Base-by-base conservation (phyloP, 2,113 vertebrate genomes). In the Campylorhamphus procurvoides region DNA sequence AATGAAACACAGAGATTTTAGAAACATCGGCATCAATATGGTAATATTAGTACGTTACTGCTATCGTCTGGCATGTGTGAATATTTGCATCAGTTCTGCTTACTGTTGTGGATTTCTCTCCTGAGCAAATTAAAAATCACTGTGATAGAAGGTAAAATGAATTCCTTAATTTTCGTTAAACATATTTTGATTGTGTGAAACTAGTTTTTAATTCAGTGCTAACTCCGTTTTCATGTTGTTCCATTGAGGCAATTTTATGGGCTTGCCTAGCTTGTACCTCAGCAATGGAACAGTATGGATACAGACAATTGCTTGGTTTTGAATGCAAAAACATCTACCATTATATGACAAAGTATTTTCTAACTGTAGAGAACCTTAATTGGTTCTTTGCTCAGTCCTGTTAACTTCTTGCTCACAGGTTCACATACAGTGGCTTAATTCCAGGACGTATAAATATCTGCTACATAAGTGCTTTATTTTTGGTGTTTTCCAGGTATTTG, bases 1-100 rank as follows among this genome's bases (percentile, higher is more conserved):
- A 63, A 40, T 35, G 9, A 72, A 89, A 44, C 47, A 40, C 0
- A 4, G 73, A 67, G 18, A 59, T 52, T 47, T 27, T 17, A 78
- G 49, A 44, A 90, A 66, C 7, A 63, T 69, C 18, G 20, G 4
- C 5, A 44, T 50, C 24, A 35, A 24, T 79, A 27, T 59, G 16
- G 17, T 87, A 2, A 78, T 68, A 60, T 46, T 69, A 47, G 10
- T 33, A 56, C 0, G 0, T 76, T 9, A 6, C 18, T n/a, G 35
- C 33, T 77, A 3, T 79, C 3, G 1, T 31, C 31, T 20, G 17
- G 18, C 29, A n/a, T 9, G 2, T 37, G 11, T 0, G 42, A 86
- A 66, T 88, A 35, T 80, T 86, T 15, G 2, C 35, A 29, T 35
- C 50, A 50, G 7, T 78, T 67, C 59, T 84, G 9, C 14, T 42